Percentiles rank a stretch among this genome's conserved stretches.
These are phyloP conservation scores for Thera britannica DNA, from an alignment of 2,888 invertebrate species.

Conservation along the genomic window DNA sequence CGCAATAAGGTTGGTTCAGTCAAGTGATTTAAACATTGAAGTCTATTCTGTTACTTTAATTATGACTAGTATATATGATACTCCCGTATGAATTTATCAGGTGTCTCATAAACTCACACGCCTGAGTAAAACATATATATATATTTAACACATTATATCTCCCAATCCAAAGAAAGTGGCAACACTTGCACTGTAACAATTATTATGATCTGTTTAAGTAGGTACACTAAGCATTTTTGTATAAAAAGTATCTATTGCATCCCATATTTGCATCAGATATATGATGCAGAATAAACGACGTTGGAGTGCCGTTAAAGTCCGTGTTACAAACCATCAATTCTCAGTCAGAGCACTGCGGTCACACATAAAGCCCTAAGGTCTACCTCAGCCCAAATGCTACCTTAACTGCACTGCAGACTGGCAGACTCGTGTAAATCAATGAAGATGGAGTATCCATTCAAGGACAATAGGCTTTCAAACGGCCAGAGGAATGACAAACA, in stretches of 20 bases:
- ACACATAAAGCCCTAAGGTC: constrained; percentile 14
- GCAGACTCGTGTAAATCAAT: constrained; percentile 26
- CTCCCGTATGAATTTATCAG: too few species aligned
- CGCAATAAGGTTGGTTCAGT: constrained; percentile 23
- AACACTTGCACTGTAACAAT: too few species aligned
- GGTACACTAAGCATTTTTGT: too few species aligned
- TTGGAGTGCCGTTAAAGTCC: neutral
- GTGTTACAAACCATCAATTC: constrained; percentile 8
- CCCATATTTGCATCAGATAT: neutral
- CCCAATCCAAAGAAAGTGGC: too few species aligned
- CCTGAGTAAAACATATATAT: too few species aligned
- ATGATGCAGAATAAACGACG: too few species aligned
- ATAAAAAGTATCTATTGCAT: neutral
- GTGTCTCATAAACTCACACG: too few species aligned
- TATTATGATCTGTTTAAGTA: too few species aligned
- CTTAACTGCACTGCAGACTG: constrained; percentile 29
- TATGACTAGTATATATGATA: too few species aligned
- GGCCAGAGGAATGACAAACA: constrained; percentile 29
- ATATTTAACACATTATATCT: too few species aligned
- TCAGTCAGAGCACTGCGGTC: constrained; percentile 16
- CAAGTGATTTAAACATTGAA: constrained; percentile 8
- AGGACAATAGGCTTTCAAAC: constrained; percentile 29
- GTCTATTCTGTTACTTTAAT: too few species aligned
- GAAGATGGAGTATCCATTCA: constrained; percentile 26
- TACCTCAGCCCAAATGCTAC: constrained; percentile 18